Evolutionary conservation across 1,140 invertebrate genomes (phyloP), one percentile per base, ranked within the genome.

Genomic region (Drosophila murphyi): DNA sequence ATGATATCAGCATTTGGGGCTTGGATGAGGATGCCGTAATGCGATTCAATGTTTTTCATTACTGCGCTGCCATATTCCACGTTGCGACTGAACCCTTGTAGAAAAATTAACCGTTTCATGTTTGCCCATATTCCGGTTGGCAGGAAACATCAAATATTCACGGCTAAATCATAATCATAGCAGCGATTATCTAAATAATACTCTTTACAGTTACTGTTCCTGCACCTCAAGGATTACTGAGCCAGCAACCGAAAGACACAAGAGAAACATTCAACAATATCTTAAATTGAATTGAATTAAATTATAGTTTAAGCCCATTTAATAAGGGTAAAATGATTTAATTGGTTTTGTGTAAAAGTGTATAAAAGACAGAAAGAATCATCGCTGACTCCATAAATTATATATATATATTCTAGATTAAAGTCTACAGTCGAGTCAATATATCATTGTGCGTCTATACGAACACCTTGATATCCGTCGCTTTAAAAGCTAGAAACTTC

Each of bases 11-110:
- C n/a, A n/a, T 45, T n/a, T 12, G 20, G 51, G 48, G 28, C 31
- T 7, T 12, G 39, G 29, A 34, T 47, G 45, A 39, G 60, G 48
- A 59, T 72, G 35, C 54, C 47, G 47, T 57, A 59, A 63, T 64
- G 51, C 41, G 50, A 48, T 61, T 62, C 74, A 76, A 72, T 76
- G 57, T 76, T 72, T 76, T 72, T 72, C 69, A 72, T 76, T 76
- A 51, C 67, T 67, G 54, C 39, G 29, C 37, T 51, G 3, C 4
- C 39, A 43, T 29, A 28, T 39, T 28, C 47, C 50, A 31, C 7
- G 7, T 12, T 35, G 43, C 7, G n/a, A 43, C 41, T 7, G 31
- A 43, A 43, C 31, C 37, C 37, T 29, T 45, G 39, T 6, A 48
- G 34, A 12, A 43, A 60, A 32, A 60, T 60, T 35, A 60, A 45